Conservation (phyloP, 2,113 vertebrate species). For the Caranx ignobilis region DNA sequence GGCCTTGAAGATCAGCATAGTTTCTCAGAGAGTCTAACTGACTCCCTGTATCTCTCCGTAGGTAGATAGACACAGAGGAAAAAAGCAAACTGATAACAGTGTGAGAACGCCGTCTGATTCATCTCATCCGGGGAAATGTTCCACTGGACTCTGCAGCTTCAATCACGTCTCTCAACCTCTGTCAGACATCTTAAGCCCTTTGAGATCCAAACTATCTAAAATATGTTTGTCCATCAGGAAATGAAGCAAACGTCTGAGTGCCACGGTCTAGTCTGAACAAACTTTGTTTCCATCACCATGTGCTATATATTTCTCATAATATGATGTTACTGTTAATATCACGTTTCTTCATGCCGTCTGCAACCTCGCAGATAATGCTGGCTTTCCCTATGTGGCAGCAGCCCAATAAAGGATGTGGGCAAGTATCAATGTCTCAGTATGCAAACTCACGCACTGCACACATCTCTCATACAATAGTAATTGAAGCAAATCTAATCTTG, state of each 20-base stretch:
- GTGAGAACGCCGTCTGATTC: slow-evolving; percentile 33
- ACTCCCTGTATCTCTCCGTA: slow-evolving; percentile 40
- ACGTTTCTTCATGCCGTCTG: slow-evolving; percentile 27
- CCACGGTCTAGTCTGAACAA: background rate
- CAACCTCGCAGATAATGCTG: background rate
- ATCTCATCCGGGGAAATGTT: slow-evolving; percentile 32
- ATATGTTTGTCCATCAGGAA: background rate
- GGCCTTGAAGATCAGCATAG: slow-evolving; percentile 63
- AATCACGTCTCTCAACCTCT: slow-evolving; percentile 23
- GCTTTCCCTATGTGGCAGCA: slow-evolving; percentile 39
- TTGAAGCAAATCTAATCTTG: slow-evolving; percentile 67
- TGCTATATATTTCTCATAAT: slow-evolving; percentile 48
- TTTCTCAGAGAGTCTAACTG: slow-evolving; percentile 26
- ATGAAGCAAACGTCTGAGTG: slow-evolving; percentile 1
- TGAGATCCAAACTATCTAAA: slow-evolving; percentile 26
- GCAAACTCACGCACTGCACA: slow-evolving; percentile 53
- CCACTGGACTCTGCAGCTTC: slow-evolving; percentile 32
- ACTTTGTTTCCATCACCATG: slow-evolving; percentile 28
- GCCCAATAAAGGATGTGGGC: slow-evolving; percentile 50
- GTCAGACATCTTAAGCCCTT: slow-evolving; percentile 26
- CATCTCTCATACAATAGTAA: slow-evolving; percentile 53
- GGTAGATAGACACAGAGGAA: slow-evolving; percentile 40
- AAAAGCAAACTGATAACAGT: slow-evolving; percentile 64
- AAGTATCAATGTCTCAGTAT: slow-evolving; percentile 61
- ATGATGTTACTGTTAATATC: slow-evolving; percentile 44